Evolutionary conservation across 2,888 invertebrate genomes (phyloP).

Genomic region (Strigamia maritima): DNA sequence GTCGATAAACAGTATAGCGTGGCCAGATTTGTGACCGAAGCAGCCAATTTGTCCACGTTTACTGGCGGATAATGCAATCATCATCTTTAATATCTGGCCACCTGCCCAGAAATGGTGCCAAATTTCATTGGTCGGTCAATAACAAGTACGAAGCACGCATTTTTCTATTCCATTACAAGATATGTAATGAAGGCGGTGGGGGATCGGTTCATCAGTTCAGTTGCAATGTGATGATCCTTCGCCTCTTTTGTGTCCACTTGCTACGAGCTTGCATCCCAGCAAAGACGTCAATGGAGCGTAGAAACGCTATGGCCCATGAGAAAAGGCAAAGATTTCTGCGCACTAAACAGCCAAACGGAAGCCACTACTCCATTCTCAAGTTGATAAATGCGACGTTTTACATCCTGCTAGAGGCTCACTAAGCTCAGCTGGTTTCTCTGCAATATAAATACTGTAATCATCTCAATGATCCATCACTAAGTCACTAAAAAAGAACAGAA

Average conservation of each 20-base stretch:
- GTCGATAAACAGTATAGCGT: neutral
- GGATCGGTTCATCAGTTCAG: neutral
- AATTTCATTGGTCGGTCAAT: neutral
- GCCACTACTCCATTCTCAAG: neutral
- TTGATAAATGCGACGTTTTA: conserved; percentile 4
- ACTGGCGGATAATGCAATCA: neutral
- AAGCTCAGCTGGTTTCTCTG: neutral
- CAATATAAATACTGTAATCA: neutral
- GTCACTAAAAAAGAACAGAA: neutral
- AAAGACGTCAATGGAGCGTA: conserved; percentile 4
- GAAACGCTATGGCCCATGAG: neutral
- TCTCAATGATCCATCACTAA: neutral
- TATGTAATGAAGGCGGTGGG: neutral
- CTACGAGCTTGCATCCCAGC: neutral
- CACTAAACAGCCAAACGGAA: neutral
- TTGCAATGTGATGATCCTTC: neutral
- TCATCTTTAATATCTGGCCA: neutral
- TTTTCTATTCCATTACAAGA: conserved; percentile 4
- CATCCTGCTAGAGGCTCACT: neutral
- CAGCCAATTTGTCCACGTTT: conserved; percentile 4
- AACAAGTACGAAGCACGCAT: neutral
- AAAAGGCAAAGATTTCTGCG: neutral
- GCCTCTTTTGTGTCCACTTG: conserved; percentile 4
- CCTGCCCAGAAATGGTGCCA: neutral
- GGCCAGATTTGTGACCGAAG: neutral